Base-by-base conservation (phyloP, 2,888 invertebrate genomes). In the Microplitis manilae region DNA sequence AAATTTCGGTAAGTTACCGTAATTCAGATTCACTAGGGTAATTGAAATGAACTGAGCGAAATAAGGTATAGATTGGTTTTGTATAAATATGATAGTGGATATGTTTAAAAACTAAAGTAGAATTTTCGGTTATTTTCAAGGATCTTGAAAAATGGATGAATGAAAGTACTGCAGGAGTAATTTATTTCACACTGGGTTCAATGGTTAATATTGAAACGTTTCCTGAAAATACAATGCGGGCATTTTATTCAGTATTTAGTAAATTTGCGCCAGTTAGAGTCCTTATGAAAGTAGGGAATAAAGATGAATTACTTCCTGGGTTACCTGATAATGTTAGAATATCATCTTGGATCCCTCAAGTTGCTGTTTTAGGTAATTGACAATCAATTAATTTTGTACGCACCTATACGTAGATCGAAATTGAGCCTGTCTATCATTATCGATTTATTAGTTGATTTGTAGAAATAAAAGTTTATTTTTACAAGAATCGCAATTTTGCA, bases 341-440 rank as follows among this genome's bases (percentile, higher is more conserved):
- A 1, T 79, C 78, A 7, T 78, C 84, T 7, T 85, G 85, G 85
- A 82, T 86, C 40, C 83, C 86, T 39, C 86, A 86, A 82, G 69
- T 83, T 20, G 84, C 85, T 50, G 82, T 87, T 13, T 79, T 86
- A n/a, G 84, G 86, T 84, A 9, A 68, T 30, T 30, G 30, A 30
- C 30, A 30, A 30, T 30, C 30, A 2, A 30, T 30, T 30, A 30
- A 30, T 30, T 30, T 20, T 20, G 20, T 20, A 20, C 20, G 20
- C 20, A 20, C 20, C 20, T 20, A 20, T 20, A 20, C 20, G 20
- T 20, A 20, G 20, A 20, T 20, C 20, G 20, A 20, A 30, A 4
- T 30, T 0, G 4, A 30, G 30, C 4, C 30, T 30, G 2, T 4
- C 30, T 30, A 2, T 30, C 30, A 30, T 4, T 30, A 30, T 30